phyloP scores from a whole-genome alignment of 2,113 vertebrate genomes.

The Mionectes macconnelli region DNA sequence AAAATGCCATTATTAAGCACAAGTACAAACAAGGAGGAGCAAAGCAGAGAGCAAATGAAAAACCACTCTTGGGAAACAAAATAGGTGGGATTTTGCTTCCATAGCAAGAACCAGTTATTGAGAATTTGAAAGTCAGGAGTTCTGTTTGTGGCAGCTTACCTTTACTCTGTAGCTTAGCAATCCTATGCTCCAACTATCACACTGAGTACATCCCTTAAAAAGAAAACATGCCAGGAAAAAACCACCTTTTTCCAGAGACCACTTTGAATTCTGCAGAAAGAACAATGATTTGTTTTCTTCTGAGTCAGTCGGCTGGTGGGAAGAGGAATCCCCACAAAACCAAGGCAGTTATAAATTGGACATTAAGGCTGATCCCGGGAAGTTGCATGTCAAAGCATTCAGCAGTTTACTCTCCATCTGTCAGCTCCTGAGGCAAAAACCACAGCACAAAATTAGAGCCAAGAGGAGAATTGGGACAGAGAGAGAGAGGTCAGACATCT shows the following conservation, averaged over 20 bases:
- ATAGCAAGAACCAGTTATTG: background rate
- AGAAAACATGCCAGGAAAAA: background rate
- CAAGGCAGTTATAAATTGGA: background rate
- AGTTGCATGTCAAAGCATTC: rapidly evolving
- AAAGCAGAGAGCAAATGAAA: background rate
- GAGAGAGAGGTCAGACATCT: background rate
- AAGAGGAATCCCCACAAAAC: background rate
- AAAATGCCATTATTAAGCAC: background rate
- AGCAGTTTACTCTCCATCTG: background rate
- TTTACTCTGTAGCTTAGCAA: background rate
- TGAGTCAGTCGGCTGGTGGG: background rate
- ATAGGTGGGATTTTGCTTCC: background rate
- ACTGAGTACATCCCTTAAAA: background rate
- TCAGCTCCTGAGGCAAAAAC: background rate
- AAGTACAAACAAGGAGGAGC: background rate
- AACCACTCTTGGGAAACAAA: background rate
- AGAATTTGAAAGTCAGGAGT: background rate
- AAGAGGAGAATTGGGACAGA: background rate
- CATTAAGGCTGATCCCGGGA: background rate
- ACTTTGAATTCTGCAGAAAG: background rate
- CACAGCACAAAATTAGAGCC: background rate
- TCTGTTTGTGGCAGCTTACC: background rate
- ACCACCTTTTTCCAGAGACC: rapidly evolving
- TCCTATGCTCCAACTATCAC: background rate
- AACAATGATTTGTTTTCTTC: background rate